Conservation (phyloP, 1,140 invertebrate genomes). For the Drosophila kikkawai region DNA sequence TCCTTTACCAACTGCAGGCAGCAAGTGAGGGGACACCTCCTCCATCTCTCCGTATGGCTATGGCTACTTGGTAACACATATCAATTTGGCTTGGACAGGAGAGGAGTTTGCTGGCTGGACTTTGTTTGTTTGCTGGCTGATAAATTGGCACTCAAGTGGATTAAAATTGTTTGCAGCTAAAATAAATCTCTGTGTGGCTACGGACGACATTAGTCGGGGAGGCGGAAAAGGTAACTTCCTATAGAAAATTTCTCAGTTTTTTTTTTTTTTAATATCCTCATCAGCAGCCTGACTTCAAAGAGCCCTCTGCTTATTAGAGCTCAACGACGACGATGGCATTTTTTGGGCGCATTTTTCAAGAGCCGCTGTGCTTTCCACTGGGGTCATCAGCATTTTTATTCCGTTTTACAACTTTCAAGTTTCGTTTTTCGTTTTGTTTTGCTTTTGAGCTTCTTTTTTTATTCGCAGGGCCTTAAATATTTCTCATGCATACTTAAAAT, state of each 20-base stretch:
- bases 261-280: constrained; percentile 27
- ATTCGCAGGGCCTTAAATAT: constrained; percentile 27
- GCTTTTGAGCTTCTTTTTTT: constrained; percentile 1
- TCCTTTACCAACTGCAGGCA: not conserved
- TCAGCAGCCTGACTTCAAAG: constrained; percentile 68
- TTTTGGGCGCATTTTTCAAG: constrained; percentile 72
- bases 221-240: constrained; percentile 25
- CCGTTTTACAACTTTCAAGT: constrained; percentile 37
- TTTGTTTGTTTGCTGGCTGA: constrained; percentile 42
- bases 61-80: constrained; percentile 18
- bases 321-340: constrained; percentile 54
- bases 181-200: constrained; percentile 65
- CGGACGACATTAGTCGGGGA: constrained; percentile 57
- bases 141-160: constrained; percentile 84
- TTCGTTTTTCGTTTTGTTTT: constrained; percentile 6
- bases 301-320: constrained; percentile 70
- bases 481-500: constrained; percentile 32
- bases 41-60: too few relatives aligned
- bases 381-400: constrained; percentile 30
- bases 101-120: not conserved
- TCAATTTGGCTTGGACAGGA: constrained; percentile 24
- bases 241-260: constrained; percentile 23
- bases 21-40: not conserved
- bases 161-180: constrained; percentile 75
- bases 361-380: constrained; percentile 46